Percentiles rank a stretch among this genome's conserved stretches.
These are phyloP conservation scores for Exocentrus adspersus DNA, from an alignment of 2,888 invertebrate species.

Conservation along the genomic window DNA sequence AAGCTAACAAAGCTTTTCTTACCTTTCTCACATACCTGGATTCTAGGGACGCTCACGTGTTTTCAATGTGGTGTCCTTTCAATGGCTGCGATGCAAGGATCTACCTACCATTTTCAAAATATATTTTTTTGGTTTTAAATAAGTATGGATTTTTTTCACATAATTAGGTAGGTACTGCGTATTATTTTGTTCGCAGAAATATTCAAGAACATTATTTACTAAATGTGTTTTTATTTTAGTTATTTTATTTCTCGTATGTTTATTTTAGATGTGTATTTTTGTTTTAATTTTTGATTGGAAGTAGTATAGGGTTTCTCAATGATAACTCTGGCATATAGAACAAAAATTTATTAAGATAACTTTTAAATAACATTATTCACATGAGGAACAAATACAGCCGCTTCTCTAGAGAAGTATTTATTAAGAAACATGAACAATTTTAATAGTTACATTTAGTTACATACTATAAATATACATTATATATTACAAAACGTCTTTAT, in stretches of 20 bases:
- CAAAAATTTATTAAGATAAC: conserved; percentile 62
- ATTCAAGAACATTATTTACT: no score
- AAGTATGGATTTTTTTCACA: no score
- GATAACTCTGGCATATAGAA: conserved; percentile 53
- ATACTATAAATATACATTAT: conserved; percentile 62
- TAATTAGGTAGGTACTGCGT: no score
- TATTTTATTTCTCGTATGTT: no score
- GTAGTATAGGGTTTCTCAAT: no score
- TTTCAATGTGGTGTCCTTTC: not conserved
- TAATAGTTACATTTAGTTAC: conserved; percentile 62
- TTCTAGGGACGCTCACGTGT: conserved; percentile 24
- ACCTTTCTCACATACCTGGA: conserved; percentile 31
- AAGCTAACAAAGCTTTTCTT: conserved; percentile 37
- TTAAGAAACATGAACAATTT: conserved; percentile 63
- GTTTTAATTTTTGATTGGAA: no score
- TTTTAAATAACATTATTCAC: conserved; percentile 62
- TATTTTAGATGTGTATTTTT: no score
- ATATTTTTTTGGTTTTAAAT: not conserved
- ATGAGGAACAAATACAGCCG: conserved; percentile 63
- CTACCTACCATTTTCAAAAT: conserved; percentile 1
- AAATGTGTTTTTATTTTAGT: no score
- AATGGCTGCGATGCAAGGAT: not conserved
- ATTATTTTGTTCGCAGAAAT: no score
- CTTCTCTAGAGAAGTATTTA: conserved; percentile 60
- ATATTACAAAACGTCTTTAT: conserved; percentile 64